These are phyloP conservation scores for Crenichthys baileyi DNA, from an alignment of 2,797 vertebrate genomes.

Conservation along the genomic window DNA sequence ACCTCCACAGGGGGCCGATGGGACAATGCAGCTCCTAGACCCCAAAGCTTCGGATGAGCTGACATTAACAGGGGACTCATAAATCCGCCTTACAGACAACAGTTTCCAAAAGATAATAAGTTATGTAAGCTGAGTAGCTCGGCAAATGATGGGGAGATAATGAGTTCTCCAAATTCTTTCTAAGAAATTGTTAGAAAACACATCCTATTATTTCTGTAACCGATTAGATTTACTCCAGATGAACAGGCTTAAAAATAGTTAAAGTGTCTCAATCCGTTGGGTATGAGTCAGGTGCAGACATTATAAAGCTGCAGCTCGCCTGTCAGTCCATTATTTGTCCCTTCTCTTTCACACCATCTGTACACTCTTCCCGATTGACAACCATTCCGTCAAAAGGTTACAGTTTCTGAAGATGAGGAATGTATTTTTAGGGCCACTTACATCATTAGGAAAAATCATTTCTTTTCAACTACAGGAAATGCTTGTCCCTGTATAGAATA, in stretches of 20 bases:
- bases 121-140: conserved; percentile 61
- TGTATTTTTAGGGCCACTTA: neutral
- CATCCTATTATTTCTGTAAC: neutral
- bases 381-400: neutral
- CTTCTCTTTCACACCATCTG: conserved; percentile 30
- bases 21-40: conserved; percentile 52
- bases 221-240: neutral
- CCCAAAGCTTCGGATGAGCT: conserved; percentile 38
- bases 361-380: conserved; percentile 52
- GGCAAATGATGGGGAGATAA: conserved; percentile 6
- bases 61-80: conserved; percentile 41
- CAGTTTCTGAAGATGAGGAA: neutral
- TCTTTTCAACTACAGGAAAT: neutral
- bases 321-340: conserved; percentile 30
- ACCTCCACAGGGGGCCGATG: conserved; percentile 38
- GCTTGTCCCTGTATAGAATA: neutral
- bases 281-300: neutral
- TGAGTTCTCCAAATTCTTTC: neutral
- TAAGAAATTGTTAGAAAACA: neutral
- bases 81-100: conserved; percentile 37
- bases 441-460: neutral
- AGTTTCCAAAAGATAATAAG: conserved; percentile 49
- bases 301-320: conserved; percentile 4
- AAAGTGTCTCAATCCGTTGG: neutral
- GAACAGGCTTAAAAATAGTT: neutral